Evolutionary conservation across 2,797 vertebrate genomes (phyloP), one percentile per base, ranked within the genome.

Genomic region (Australoheros facetus): DNA sequence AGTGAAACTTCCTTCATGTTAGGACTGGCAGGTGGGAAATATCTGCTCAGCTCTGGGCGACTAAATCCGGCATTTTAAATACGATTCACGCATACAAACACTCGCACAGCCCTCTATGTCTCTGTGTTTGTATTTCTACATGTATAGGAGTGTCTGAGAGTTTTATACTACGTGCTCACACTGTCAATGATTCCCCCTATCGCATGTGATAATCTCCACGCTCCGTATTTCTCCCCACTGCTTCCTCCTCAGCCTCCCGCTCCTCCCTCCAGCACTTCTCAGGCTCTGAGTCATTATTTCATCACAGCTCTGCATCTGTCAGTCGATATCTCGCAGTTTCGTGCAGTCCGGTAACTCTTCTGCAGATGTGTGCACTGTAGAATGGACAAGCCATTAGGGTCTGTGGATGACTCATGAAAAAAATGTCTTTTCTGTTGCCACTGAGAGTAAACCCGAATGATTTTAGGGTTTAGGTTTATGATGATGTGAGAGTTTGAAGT

Each of bases 121-220:
- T 56, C 21, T 54, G 70, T 73, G 55, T 81, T 79, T 78, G 66
- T 78, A 60, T 78, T 88, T 75, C 83, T 73, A 72, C 75, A 83
- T 79, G 66, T 86, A 62, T 54, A 37, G 32, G 37, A 73, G 53
- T 76, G 80, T 75, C 59, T 79, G 76, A 32, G 60, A 74, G 74
- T 78, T 85, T 86, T 77, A 80, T 71, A 77, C 58, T 79, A 85
- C 77, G 81, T 89, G 88, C 75, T 62, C 75, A 56, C 71, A 88
- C 73, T 86, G 53, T 75, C 80, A 92, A 90, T 73, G 30, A 73
- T 66, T 87, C 82, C 74, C 73, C 64, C 53, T 77, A 78, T 89
- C 51, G 1, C 58, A 71, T 34, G 73, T 62, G 78, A 87, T 89
- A 77, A 87, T 89, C 82, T 90, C 82, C 79, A 32, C 60, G 77